These are phyloP conservation scores for Leucophenga varia DNA, from an alignment of 1,140 invertebrate genomes.

Conservation along the genomic window DNA sequence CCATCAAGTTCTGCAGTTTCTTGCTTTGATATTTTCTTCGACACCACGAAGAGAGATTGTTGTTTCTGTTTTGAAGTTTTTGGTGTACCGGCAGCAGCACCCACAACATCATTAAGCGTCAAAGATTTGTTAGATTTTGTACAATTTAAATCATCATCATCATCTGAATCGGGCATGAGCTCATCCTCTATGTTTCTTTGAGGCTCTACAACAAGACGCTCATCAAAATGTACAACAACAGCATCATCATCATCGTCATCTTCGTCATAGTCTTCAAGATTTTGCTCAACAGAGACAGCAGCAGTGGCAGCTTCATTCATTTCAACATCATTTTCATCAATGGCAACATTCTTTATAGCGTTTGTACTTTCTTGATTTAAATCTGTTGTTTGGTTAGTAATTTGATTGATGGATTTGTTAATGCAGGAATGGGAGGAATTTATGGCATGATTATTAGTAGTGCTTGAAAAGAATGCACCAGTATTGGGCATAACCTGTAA, in stretches of 20 bases:
- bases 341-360: background rate
- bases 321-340: slow-evolving; percentile 11
- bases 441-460: slow-evolving; percentile 10
- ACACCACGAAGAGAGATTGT: too few relatives aligned
- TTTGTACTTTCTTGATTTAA: slow-evolving; percentile 4
- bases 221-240: slow-evolving; percentile 35
- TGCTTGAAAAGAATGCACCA: slow-evolving; percentile 49
- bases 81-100: slow-evolving; percentile 39
- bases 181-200: slow-evolving; percentile 16
- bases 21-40: slow-evolving; percentile 8
- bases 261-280: slow-evolving; percentile 24
- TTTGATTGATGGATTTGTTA: slow-evolving; percentile 18
- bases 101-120: too few relatives aligned
- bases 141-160: slow-evolving; percentile 19
- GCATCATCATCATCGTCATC: slow-evolving; percentile 32
- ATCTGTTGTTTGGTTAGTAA: slow-evolving; percentile 28
- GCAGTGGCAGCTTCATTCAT: slow-evolving; percentile 2
- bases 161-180: slow-evolving; percentile 33
- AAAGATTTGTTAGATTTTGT: background rate
- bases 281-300: slow-evolving; percentile 3
- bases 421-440: too few relatives aligned
- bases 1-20: too few relatives aligned
- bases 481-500: slow-evolving; percentile 56
- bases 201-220: slow-evolving; percentile 41
- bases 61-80: slow-evolving; percentile 25